Base-by-base conservation (phyloP, 2,113 vertebrate species). In the Oreochromis niloticus region DNA sequence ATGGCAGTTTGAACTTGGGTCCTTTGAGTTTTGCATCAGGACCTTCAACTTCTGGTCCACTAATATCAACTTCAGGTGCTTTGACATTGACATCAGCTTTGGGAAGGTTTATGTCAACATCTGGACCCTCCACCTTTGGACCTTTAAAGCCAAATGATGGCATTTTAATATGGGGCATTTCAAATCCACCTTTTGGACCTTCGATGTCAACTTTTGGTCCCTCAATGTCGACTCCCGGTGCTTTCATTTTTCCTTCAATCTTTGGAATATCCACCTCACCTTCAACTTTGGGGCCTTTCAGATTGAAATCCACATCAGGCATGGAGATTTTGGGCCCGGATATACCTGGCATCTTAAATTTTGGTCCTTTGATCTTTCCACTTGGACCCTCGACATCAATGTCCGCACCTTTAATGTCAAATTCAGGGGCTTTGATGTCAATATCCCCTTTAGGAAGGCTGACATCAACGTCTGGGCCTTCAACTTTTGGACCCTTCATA, bases 281-380 rank as follows among this genome's bases (percentile, higher is more conserved):
- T 22, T 22, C 22, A 22, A 22, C 22, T 22, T 22, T 22, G 22
- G 30, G 57, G 5, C 30, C 57, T 61, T 61, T 61, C 30, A 61
- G 57, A 34, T 61, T 61, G 30, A 61, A 34, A 61, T 61, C 57
- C 16, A 61, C 1, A 34, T 34, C 57, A 0, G 30, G 57, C 57
- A 61, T 61, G 0, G 57, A 61, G 0, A 4, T 61, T 61, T 34
- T 61, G 0, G 57, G 57, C 3, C 57, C 57, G 0, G 57, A 61
- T 34, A 61, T 6, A 6, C 30, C 4, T 73, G 89, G 71, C 48
- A 83, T 27, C 14, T 80, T 61, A 3, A 88, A 9, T 71, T 88
- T 92, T 4, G 91, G 75, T 24, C 84, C 81, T 52, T 87, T 80
- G 2, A 90, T 6, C 17, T 81, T 83, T 19, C 12, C 78, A 13